These are phyloP conservation scores for Ophioninae sp. DNA, from an alignment of 2,888 invertebrate genomes.

Conservation along the genomic window DNA sequence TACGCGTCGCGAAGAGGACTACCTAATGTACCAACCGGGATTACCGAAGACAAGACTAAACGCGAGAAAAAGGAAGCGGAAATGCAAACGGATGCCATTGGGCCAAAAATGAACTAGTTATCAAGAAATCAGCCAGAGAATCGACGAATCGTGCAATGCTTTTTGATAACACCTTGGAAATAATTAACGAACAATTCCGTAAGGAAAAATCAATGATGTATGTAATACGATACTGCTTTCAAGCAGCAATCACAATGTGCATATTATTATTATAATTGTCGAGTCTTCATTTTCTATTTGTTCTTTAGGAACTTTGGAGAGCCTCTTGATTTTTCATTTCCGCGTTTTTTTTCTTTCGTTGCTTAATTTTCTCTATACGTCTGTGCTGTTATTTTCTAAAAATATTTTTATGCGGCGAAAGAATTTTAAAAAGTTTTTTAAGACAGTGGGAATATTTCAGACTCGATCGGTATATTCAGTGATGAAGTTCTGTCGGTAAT, in stretches of 20 bases:
- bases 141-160: background rate
- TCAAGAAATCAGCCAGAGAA: background rate
- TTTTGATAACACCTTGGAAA: background rate
- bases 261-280: too few relatives aligned
- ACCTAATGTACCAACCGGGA: slow-evolving; percentile 23
- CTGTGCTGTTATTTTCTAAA: too few relatives aligned
- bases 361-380: too few relatives aligned
- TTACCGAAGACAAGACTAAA: slow-evolving; percentile 21
- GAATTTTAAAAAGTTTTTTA: too few relatives aligned
- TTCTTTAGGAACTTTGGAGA: too few relatives aligned
- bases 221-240: background rate
- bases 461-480: too few relatives aligned
- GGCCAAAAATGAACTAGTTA: slow-evolving; percentile 6
- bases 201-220: background rate
- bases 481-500: too few relatives aligned
- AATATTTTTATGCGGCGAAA: too few relatives aligned
- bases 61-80: slow-evolving; percentile 11
- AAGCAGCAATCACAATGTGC: background rate
- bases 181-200: background rate
- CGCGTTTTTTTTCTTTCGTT: too few relatives aligned
- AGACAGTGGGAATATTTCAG: too few relatives aligned
- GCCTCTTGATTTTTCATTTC: slow-evolving; percentile 1
- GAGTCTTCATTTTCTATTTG: too few relatives aligned
- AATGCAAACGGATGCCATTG: slow-evolving; percentile 22
- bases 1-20: background rate